Conservation (phyloP, 2,797 vertebrate species). For the Melanotaenia trifasciata region DNA sequence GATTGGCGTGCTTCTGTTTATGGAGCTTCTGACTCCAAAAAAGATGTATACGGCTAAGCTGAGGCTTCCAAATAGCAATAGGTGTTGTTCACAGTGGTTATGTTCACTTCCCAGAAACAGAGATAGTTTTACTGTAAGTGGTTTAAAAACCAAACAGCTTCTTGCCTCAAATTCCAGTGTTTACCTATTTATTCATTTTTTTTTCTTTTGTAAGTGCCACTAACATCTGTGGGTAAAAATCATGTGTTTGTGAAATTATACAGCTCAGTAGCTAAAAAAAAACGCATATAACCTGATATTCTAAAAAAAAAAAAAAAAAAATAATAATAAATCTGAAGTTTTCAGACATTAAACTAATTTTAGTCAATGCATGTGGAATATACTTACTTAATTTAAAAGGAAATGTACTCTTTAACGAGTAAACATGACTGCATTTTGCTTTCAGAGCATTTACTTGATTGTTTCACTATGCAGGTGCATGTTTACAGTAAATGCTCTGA, state of each 20-base stretch:
- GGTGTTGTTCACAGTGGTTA: neutral
- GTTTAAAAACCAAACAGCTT: neutral
- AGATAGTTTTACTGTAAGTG: neutral
- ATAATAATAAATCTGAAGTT: neutral
- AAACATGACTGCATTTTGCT: neutral
- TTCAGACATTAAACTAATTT: neutral
- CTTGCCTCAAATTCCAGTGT: neutral
- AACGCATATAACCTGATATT: neutral
- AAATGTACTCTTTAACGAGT: neutral
- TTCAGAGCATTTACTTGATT: slow-evolving; percentile 4
- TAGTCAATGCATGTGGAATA: neutral
- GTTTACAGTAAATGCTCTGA: neutral
- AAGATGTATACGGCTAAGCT: neutral
- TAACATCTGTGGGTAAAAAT: neutral
- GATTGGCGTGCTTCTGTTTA: neutral
- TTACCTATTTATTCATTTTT: neutral
- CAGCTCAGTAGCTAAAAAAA: neutral
- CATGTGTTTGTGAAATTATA: neutral
- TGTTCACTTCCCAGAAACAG: neutral
- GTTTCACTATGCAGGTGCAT: slow-evolving; percentile 1
- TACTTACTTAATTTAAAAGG: neutral
- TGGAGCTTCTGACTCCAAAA: neutral
- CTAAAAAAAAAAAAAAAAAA: too few relatives aligned
- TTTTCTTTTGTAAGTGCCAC: neutral
- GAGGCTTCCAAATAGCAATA: neutral